A percentile compares a stretch with the other conserved stretches of the same genome.
Conservation (phyloP, 2,797 vertebrate species). For the Falco berigora region DNA sequence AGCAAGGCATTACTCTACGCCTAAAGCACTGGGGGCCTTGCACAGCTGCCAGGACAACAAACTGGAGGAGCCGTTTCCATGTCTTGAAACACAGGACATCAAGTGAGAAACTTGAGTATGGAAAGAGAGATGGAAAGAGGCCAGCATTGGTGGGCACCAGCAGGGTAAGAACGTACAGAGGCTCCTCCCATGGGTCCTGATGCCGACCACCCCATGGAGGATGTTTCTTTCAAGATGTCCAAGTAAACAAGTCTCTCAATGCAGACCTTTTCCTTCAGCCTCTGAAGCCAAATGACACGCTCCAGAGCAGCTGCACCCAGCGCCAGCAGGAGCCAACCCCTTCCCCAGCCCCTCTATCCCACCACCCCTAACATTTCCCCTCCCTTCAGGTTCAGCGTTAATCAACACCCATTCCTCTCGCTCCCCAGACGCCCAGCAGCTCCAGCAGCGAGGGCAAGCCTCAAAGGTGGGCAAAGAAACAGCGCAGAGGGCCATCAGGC, state of each 20-base stretch:
- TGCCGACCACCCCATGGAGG: neutral
- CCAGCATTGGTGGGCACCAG: neutral
- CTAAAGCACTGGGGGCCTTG: neutral
- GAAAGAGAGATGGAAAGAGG: neutral
- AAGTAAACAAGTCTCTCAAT: neutral
- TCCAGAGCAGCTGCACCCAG: neutral
- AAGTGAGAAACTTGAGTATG: neutral
- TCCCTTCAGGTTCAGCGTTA: neutral
- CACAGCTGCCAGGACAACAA: neutral
- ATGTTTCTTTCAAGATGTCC: neutral
- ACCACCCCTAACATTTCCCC: neutral
- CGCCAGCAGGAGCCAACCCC: neutral
- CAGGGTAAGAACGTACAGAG: neutral
- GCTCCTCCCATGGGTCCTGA: fast-evolving
- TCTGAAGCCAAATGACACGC: fast-evolving
- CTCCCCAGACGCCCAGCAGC: neutral
- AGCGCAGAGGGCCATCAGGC: neutral
- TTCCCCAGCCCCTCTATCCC: neutral
- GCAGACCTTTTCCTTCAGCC: neutral
- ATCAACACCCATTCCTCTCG: neutral
- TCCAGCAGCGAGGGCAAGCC: neutral
- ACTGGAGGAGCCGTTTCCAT: neutral
- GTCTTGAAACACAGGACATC: neutral
- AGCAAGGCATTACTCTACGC: neutral
- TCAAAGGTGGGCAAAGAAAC: neutral